Conservation (phyloP, 2,888 invertebrate genomes). For the Drosophila ezoana region DNA sequence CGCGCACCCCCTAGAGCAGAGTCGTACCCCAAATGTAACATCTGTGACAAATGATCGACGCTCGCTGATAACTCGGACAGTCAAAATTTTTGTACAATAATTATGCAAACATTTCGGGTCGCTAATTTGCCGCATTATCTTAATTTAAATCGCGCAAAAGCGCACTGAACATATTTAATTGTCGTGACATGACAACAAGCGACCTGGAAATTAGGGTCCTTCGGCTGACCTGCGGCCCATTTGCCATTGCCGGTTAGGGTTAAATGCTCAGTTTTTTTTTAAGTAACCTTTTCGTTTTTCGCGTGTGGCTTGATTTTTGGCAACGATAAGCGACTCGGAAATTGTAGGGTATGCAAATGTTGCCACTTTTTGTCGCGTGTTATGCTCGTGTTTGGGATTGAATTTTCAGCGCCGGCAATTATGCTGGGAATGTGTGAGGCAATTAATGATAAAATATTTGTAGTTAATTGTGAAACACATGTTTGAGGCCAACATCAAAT, state of each 20-base stretch:
- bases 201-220: conserved; percentile 69
- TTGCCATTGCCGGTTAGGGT: conserved; percentile 40
- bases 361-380: conserved; percentile 58
- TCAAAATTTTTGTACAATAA: conserved; percentile 61
- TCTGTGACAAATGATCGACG: conserved; percentile 83
- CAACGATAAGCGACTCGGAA: conserved; percentile 67
- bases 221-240: conserved; percentile 32
- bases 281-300: conserved; percentile 30
- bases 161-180: conserved; percentile 73
- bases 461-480: conserved; percentile 52
- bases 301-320: conserved; percentile 71
- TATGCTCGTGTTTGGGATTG: conserved; percentile 48
- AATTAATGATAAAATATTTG: conserved; percentile 74
- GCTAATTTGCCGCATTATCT: conserved; percentile 83
- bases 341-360: conserved; percentile 80
- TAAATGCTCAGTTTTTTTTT: conserved; percentile 37
- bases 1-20: conserved; percentile 48
- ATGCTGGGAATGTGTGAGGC: conserved; percentile 53
- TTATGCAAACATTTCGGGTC: conserved; percentile 78
- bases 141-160: conserved; percentile 79
- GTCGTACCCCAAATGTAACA: conserved; percentile 65
- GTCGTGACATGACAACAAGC: conserved; percentile 76
- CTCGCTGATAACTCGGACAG: conserved; percentile 73
- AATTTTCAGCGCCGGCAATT: conserved; percentile 73
- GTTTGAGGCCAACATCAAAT: conserved; percentile 11